phyloP scores from a whole-genome alignment of 2,113 vertebrate species.

The Sorex fumeus region DNA sequence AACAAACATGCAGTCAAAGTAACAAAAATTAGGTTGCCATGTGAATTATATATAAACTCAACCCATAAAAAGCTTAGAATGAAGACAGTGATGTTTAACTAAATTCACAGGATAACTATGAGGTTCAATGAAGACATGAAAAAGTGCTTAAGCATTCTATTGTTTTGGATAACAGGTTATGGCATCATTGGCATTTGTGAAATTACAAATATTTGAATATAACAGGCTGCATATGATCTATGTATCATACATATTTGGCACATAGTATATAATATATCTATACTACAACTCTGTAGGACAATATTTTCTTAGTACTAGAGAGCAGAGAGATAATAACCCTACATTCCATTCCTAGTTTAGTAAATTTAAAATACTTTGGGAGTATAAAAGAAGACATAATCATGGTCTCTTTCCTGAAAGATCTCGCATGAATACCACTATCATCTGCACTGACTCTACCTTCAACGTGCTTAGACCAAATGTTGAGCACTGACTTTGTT shows the following conservation, averaged over 20 bases:
- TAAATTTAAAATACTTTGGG: neutral
- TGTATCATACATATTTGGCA: neutral
- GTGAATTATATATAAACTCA: neutral
- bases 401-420: neutral
- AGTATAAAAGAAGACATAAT: neutral
- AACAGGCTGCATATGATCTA: neutral
- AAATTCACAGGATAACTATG: neutral
- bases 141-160: neutral
- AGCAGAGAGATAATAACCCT: neutral
- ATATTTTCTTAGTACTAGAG: neutral
- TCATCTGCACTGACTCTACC: neutral
- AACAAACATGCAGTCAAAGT: neutral
- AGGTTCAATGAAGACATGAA: constrained; percentile 12
- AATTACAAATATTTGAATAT: neutral
- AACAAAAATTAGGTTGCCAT: neutral
- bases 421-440: neutral
- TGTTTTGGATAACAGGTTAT: too few species aligned
- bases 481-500: neutral
- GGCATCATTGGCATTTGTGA: too few species aligned
- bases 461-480: neutral
- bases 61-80: neutral
- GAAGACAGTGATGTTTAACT: neutral
- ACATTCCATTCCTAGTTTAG: neutral
- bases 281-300: neutral
- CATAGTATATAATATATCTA: neutral